Conservation (phyloP, 2,797 vertebrate genomes). For the Rhynchonycteris naso region DNA sequence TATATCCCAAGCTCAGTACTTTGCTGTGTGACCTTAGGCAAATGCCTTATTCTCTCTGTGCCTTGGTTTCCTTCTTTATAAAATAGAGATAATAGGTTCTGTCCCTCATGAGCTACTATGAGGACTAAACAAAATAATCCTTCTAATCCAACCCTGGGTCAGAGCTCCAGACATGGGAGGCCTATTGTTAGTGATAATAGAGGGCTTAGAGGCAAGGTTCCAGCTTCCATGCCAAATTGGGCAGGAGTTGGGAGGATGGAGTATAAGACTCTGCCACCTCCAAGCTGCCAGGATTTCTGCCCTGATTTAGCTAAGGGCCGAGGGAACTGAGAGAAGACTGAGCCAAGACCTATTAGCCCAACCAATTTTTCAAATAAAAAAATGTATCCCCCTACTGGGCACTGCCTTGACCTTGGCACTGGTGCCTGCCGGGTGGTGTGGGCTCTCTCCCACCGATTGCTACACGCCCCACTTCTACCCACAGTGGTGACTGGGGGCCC, state of each 20-base stretch:
- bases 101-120: neutral
- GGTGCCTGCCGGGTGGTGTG: neutral
- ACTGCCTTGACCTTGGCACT: neutral
- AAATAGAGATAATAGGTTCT: neutral
- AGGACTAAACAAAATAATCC: conserved; percentile 20
- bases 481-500: conserved; percentile 94
- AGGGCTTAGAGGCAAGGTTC: neutral
- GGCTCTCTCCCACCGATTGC: neutral
- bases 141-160: neutral
- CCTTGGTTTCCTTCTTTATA: conserved; percentile 27
- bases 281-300: neutral
- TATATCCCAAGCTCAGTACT: neutral
- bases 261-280: neutral
- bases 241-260: neutral
- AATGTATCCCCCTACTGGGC: neutral
- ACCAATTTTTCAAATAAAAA: conserved; percentile 48
- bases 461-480: neutral
- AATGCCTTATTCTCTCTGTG: neutral
- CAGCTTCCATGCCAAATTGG: neutral
- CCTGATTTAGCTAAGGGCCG: neutral
- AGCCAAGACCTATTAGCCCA: neutral
- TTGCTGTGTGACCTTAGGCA: conserved; percentile 19
- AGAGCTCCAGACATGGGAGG: neutral
- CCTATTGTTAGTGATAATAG: neutral
- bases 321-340: neutral